Evolutionary conservation across 2,797 vertebrate species (phyloP).

Genomic region (Streptopelia turtur): DNA sequence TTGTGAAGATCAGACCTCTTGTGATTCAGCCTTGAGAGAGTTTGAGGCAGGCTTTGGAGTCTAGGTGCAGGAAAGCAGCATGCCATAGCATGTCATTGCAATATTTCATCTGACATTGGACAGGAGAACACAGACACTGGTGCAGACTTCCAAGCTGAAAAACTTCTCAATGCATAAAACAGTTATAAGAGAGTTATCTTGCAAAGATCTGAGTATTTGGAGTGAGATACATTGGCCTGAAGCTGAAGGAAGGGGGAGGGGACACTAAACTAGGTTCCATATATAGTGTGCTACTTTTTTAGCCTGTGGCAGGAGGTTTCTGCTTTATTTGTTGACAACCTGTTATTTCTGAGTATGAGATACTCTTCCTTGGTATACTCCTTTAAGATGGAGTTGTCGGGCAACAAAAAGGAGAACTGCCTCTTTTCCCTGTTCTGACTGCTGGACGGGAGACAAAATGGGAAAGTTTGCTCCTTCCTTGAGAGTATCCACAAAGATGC

Average conservation of each 20-base stretch:
- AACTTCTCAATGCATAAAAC: not conserved
- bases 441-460: not conserved
- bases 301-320: not conserved
- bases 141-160: not conserved
- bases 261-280: not conserved
- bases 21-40: not conserved
- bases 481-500: not conserved
- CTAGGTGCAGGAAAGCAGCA: not conserved
- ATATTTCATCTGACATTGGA: not conserved
- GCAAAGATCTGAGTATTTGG: not conserved
- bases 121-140: not conserved
- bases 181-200: not conserved
- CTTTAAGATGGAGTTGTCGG: not conserved
- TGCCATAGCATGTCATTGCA: not conserved
- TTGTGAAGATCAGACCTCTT: not conserved
- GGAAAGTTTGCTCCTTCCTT: not conserved
- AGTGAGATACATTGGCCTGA: not conserved
- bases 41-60: not conserved
- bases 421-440: not conserved
- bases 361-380: not conserved
- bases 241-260: not conserved
- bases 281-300: rapidly evolving
- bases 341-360: not conserved
- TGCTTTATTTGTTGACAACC: not conserved
- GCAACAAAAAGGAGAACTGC: not conserved